Base-by-base conservation (phyloP, 2,888 invertebrate species). In the Tetranychus piercei region DNA sequence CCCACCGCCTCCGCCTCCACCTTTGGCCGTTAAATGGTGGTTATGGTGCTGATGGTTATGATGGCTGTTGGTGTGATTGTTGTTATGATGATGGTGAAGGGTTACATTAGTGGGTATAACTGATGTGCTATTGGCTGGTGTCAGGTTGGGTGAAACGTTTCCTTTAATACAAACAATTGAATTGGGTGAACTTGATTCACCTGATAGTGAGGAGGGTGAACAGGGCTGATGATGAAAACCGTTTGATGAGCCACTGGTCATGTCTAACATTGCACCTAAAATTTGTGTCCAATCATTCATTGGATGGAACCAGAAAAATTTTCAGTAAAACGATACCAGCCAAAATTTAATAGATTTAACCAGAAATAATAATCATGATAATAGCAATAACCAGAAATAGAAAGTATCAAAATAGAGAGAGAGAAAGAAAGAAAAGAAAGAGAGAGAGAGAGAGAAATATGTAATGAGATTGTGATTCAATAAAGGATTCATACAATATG, bases 191-290 rank as follows among this genome's bases (percentile, higher is more conserved):
- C 77, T 79, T 71, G 77, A 79, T 43, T 78, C 73, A 18, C 73
- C 79, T 18, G 78, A 79, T n/a, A 79, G 75, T 6, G 79, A 78
- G 72, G 78, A 77, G 8, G 81, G 81, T 9, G 81, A 81, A 20
- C 79, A 78, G 43, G 80, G 79, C 66, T 78, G 70, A 20, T 72
- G 80, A 74, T 80, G 79, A 76, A 80, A 80, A 20, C 80, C 80
- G 75, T 80, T 80, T 7, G 81, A 80, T 20, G 75, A 69, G 55
- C 55, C 55, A 67, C 76, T 77, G 67, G 77, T 77, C 78, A 80
- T 79, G 75, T 79, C 80, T 22, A 80, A 76, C 78, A 79, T 77
- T 73, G 78, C 78, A 67, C 78, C 55, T 55, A 55, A 34, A 34
- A 23, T 23, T 23, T 23, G 23, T 23, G 3, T 23, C 3, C 23